These are phyloP conservation scores for Diceros bicornis DNA, from an alignment of 2,797 vertebrate species.

Conservation along the genomic window DNA sequence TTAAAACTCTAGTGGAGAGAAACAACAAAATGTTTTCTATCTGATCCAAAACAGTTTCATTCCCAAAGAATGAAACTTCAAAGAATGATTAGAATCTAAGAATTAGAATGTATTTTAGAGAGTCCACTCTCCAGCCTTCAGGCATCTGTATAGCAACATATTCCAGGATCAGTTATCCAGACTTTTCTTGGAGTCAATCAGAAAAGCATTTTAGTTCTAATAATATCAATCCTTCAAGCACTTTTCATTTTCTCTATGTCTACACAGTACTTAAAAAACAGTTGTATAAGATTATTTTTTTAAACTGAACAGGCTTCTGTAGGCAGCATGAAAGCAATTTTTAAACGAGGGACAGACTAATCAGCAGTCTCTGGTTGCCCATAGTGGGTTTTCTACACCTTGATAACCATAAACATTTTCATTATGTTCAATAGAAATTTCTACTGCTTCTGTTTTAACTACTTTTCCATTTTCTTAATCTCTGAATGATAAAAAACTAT, in stretches of 20 bases:
- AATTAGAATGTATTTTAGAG: constrained; percentile 20
- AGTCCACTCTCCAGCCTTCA: not conserved
- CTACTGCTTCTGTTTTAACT: not conserved
- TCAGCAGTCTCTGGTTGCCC: not conserved
- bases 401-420: not conserved
- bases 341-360: not conserved
- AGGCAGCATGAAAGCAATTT: constrained; percentile 28
- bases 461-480: not conserved
- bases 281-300: not conserved
- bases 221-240: not conserved
- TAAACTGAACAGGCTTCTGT: not conserved
- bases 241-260: not conserved
- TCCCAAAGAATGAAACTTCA: constrained; percentile 43
- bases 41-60: constrained; percentile 73
- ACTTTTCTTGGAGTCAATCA: constrained; percentile 15
- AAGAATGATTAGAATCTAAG: constrained; percentile 35
- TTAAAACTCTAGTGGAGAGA: constrained; percentile 84
- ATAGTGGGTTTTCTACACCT: not conserved
- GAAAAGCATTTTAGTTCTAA: constrained; percentile 45
- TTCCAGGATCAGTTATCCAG: not conserved
- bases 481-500: not conserved
- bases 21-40: constrained; percentile 86
- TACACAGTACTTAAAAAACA: not conserved
- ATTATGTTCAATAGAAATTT: constrained; percentile 20
- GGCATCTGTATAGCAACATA: constrained; percentile 13